Evolutionary conservation across 1,140 invertebrate species (phyloP).

Genomic region (Trichogramma pretiosum): DNA sequence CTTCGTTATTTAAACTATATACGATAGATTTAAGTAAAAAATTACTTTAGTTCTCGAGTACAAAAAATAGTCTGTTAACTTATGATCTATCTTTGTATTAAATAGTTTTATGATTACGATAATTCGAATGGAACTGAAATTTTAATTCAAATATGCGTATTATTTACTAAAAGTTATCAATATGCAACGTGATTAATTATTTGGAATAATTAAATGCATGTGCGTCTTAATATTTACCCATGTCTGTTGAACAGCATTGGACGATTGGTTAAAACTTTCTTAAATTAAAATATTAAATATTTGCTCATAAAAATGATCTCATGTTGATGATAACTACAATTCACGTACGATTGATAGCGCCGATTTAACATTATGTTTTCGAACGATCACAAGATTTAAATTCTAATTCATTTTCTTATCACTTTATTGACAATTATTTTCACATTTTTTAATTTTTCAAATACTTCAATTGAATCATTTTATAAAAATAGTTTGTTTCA

Average conservation of each 20-base stretch:
- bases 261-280: not conserved
- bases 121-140: not conserved
- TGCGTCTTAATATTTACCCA: conserved; percentile 2
- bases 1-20: not conserved
- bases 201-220: not conserved
- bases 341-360: too few species aligned
- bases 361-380: too few species aligned
- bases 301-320: not conserved
- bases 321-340: conserved; percentile 2
- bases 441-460: not conserved
- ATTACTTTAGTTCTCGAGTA: not conserved
- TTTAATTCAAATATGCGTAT: not conserved
- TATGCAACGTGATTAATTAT: not conserved
- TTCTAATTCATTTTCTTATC: not conserved
- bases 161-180: too few species aligned
- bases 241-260: conserved; percentile 4
- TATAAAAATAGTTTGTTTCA: too few species aligned
- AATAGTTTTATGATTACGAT: not conserved
- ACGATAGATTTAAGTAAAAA: not conserved
- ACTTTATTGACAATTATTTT: not conserved
- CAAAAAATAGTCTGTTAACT: conserved; percentile 20
- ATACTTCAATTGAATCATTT: too few species aligned
- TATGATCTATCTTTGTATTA: conserved; percentile 17
- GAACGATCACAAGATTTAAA: not conserved
- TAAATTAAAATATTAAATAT: not conserved